Evolutionary conservation across 2,888 invertebrate genomes (phyloP).

Genomic region (Scaptomyza reducta): DNA sequence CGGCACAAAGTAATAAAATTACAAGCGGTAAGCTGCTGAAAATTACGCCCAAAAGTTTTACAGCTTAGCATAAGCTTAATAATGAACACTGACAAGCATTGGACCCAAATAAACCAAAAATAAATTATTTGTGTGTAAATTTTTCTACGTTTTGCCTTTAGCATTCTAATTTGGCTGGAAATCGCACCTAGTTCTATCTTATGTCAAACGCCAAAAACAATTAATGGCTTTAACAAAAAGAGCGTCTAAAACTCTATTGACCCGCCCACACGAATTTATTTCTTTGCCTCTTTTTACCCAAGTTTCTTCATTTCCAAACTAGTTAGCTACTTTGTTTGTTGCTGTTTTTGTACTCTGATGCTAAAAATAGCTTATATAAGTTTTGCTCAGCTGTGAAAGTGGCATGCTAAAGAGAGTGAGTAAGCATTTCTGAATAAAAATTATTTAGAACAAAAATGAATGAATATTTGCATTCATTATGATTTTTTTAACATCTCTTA

Average conservation of each 20-base stretch:
- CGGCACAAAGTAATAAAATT: conserved; percentile 16
- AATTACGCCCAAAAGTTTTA: conserved; percentile 20
- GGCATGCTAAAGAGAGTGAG: too few relatives aligned
- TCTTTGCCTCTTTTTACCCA: conserved; percentile 1
- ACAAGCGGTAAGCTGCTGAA: conserved; percentile 16
- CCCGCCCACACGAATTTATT: background rate
- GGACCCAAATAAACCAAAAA: conserved; percentile 26
- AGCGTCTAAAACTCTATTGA: conserved; percentile 6
- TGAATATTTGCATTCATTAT: too few relatives aligned
- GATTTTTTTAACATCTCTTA: too few relatives aligned
- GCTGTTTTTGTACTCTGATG: too few relatives aligned
- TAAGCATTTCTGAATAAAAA: conserved; percentile 2
- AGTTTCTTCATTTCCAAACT: too few relatives aligned
- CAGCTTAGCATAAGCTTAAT: conserved; percentile 52
- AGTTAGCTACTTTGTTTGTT: too few relatives aligned
- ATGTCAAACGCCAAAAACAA: conserved; percentile 31
- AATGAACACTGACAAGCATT: conserved; percentile 41
- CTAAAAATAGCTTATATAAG: too few relatives aligned
- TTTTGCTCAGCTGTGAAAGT: too few relatives aligned
- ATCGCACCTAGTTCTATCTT: conserved; percentile 34
- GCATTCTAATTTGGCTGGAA: conserved; percentile 52
- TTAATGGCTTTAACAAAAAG: conserved; percentile 31
- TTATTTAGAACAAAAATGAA: too few relatives aligned
- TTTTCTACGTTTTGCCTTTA: conserved; percentile 11
- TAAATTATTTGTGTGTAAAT: background rate